A percentile compares a stretch with the other conserved stretches of the same genome.
Evolutionary conservation across 2,888 invertebrate genomes (phyloP).

Genomic region (Xylota sylvarum): DNA sequence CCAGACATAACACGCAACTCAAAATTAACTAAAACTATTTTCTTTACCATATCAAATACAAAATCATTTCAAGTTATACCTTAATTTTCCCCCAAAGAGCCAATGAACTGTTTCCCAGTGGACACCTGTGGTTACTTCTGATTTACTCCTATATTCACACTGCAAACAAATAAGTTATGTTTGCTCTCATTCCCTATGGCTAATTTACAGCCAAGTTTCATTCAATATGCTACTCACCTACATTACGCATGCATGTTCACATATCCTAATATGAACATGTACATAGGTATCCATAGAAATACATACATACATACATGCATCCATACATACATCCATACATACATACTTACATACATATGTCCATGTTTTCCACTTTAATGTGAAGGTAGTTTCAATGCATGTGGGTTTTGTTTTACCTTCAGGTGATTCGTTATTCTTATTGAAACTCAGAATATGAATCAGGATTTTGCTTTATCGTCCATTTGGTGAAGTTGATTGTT

Average conservation of each 20-base stretch:
- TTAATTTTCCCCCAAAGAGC: neutral
- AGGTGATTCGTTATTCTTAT: slow-evolving; percentile 12
- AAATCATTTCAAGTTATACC: neutral
- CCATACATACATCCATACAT: neutral
- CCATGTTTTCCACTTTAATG: neutral
- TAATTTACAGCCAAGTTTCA: slow-evolving; percentile 19
- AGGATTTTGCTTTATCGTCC: neutral
- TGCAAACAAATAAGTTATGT: slow-evolving; percentile 6
- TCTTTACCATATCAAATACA: neutral
- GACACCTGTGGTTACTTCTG: slow-evolving; percentile 1
- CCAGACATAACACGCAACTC: too few species aligned
- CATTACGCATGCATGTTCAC: neutral
- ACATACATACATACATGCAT: neutral
- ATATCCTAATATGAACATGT: too few species aligned
- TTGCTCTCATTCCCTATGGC: neutral
- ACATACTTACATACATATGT: neutral
- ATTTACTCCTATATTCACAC: neutral
- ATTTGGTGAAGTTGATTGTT: slow-evolving; percentile 1
- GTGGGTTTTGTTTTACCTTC: neutral
- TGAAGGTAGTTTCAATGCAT: neutral
- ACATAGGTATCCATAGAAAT: neutral
- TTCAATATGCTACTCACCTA: neutral
- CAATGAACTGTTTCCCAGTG: neutral
- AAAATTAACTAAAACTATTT: neutral
- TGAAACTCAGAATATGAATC: slow-evolving; percentile 7